Conservation (phyloP, 2,113 vertebrate species). For the Lophura nycthemera region DNA sequence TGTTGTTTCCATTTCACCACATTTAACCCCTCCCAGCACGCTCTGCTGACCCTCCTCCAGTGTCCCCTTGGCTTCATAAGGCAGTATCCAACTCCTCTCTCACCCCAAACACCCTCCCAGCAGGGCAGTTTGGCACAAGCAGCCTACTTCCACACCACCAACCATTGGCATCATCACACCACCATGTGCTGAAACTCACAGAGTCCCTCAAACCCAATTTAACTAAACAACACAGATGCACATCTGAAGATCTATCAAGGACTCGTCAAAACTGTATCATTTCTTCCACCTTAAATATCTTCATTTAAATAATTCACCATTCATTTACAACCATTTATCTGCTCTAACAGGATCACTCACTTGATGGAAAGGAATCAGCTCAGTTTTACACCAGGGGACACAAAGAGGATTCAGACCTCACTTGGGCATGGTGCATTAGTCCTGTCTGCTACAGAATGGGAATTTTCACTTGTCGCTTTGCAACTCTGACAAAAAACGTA, state of each 20-base stretch:
- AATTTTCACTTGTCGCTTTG: not conserved
- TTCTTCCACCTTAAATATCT: not conserved
- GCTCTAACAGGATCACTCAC: not conserved
- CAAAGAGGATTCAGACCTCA: not conserved
- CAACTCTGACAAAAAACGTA: not conserved
- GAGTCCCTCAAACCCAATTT: not conserved
- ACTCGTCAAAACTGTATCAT: not conserved
- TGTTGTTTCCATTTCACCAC: not conserved
- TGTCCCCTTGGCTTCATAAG: accelerated
- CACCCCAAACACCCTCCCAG: not conserved
- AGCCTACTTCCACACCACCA: not conserved
- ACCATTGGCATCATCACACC: not conserved
- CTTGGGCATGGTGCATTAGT: not conserved
- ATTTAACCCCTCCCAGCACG: accelerated
- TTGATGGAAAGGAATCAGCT: not conserved
- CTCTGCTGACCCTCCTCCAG: not conserved
- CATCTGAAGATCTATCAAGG: not conserved
- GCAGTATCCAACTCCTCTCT: not conserved
- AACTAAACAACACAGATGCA: accelerated
- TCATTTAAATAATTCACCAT: not conserved
- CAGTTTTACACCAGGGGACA: not conserved
- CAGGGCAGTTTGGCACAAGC: not conserved
- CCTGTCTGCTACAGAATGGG: not conserved
- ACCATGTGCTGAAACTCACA: not conserved
- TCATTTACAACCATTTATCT: not conserved